Base-by-base conservation (phyloP, 2,888 invertebrate species). In the Campoletis raptor region DNA sequence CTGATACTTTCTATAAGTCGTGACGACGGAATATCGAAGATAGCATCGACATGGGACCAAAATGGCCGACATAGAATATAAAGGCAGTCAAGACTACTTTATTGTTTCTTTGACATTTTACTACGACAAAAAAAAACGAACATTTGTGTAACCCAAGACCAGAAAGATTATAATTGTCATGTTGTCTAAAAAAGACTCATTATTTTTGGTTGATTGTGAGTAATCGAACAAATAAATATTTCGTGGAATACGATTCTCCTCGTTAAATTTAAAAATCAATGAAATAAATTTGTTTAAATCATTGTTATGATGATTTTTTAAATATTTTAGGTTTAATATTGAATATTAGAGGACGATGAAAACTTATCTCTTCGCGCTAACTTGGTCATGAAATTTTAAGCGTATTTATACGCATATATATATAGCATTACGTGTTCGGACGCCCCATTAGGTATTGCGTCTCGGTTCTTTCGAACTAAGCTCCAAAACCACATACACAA, bases 401-500 rank as follows among this genome's bases (percentile, higher is more conserved):
- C 6, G 15, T 2, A 18, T 52, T 52, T 52, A 52, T 52, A 7
- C 21, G 12, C 2, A 8, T 24, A 37, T 24, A 24, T 12, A 15
- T 45, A 73, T 67, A 52, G 61, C 64, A 83, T 78, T 73, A 83
- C 78, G 72, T 30, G 69, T 40, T 30, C 40, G 45, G n/a, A 36
- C 61, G 80, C 37, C 66, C 67, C 57, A 77, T 86, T 86, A 78
- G 83, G 36, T 42, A 83, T 81, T 83, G 36, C 77, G 66, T 83
- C 76, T 37, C 77, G 77, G 8, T 81, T 81, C 72, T 72, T 61
- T 72, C 69, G 36, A 69, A 15, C 76, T 73, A 52, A 86, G 76
- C 85, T 76, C 57, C 52, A 83, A 86, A 83, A 86, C 82, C 85
- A 52, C 81, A 74, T 72, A 48, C 6, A 66, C 52, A 52, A 40